These are phyloP conservation scores for Sesia bembeciformis DNA, from an alignment of 2,888 invertebrate genomes.

Conservation along the genomic window DNA sequence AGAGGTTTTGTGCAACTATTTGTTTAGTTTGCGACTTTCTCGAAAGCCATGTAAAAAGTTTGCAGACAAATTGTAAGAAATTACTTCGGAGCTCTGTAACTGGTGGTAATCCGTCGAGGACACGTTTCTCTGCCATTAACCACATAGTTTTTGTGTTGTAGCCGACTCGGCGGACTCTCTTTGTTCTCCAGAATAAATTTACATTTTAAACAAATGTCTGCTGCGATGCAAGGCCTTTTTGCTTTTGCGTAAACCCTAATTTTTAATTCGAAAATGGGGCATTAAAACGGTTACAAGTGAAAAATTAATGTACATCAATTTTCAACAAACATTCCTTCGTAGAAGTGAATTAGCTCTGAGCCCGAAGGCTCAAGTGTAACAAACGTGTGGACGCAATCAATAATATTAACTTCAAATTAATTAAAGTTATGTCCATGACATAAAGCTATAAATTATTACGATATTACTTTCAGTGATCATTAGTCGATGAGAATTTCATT, in stretches of 20 bases:
- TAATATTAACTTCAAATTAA: too few relatives aligned
- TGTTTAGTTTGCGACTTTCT: not conserved
- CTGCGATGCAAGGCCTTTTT: slow-evolving; percentile 46
- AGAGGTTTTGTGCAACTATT: too few relatives aligned
- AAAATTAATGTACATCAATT: slow-evolving; percentile 1
- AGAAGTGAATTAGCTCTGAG: too few relatives aligned
- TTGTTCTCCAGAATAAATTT: slow-evolving; percentile 63
- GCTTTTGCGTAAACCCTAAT: slow-evolving; percentile 34
- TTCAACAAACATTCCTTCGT: too few relatives aligned
- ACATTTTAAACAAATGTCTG: slow-evolving; percentile 55
- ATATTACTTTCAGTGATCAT: too few relatives aligned
- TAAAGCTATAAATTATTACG: too few relatives aligned
- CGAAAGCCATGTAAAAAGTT: slow-evolving; percentile 23
- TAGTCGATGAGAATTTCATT: too few relatives aligned
- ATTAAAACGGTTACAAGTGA: slow-evolving; percentile 27
- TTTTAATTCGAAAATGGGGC: slow-evolving; percentile 42
- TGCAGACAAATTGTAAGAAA: slow-evolving; percentile 29
- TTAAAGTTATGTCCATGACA: too few relatives aligned
- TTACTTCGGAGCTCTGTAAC: slow-evolving; percentile 35
- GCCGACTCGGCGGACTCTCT: slow-evolving; percentile 18
- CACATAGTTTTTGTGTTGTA: slow-evolving; percentile 41
- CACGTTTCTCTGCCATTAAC: slow-evolving; percentile 41
- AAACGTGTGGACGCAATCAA: too few relatives aligned
- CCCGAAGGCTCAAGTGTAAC: too few relatives aligned
- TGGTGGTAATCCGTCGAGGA: slow-evolving; percentile 36